Base-by-base conservation (phyloP, 2,797 vertebrate species). In the Neomorphus geoffroyi region DNA sequence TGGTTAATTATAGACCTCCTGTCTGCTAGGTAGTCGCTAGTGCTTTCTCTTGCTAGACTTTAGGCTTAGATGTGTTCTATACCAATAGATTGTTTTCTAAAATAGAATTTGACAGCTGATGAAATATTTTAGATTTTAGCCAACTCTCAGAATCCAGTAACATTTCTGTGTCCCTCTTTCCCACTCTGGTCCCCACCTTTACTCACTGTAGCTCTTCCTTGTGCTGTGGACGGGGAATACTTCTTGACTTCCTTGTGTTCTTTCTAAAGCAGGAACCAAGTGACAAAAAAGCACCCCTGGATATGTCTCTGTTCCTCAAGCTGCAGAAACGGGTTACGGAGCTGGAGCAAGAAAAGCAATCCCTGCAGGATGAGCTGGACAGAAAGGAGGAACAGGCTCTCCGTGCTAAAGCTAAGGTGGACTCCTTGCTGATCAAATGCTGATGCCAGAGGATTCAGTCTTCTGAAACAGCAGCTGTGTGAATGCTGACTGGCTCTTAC, bases 291-390 rank as follows among this genome's bases (percentile, higher is more conserved):
- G 98, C 98, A 64, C 97, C 97, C 16, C 96, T 99, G 92, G 99
- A 99, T 91, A 99, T 99, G 96, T 99, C 99, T 18, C 97, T 99
- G 93, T 99, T 99, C 96, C 98, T 99, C 94, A 99, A 99, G 97
- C 98, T 99, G 85, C 99, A 99, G 98, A 99, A 99, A 96, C 98
- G 99, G 30, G 98, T 99, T 64, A 98, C 98, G 4, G 99, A 99
- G 81, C 97, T 99, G 94, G 99, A 99, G 96, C 99, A 99, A 91
- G 99, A 99, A 91, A 99, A 99, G 94, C 99, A 99, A 77, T 97
- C 98, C 46, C 98, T 99, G 97, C 99, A 99, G 97, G 98, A 99
- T 95, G 99, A 99, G 28, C 98, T 99, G 92, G 99, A 99, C 96
- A 98, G 98, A 97, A 99, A 98, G 87, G 99, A 99, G 71, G 99